Conservation (phyloP, 2,888 invertebrate species). For the Allolobophora icterica region DNA sequence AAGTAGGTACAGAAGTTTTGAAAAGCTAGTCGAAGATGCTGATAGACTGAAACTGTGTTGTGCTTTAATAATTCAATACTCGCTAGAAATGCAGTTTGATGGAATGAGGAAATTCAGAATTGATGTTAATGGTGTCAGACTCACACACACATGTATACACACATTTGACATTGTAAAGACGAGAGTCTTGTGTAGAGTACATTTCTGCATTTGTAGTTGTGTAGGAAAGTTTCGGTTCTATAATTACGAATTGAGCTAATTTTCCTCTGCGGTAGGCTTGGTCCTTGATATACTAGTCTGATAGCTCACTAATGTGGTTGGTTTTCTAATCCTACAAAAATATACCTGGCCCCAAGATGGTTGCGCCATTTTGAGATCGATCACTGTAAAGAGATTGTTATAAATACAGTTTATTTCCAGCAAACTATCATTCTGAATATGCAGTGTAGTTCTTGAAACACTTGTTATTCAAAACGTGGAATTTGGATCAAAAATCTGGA, state of each 20-base stretch:
- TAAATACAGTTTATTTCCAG: background rate
- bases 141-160: background rate
- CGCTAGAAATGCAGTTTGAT: background rate
- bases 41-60: background rate
- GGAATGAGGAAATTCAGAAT: background rate
- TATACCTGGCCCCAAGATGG: background rate
- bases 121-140: background rate
- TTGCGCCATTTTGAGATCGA: background rate
- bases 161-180: background rate
- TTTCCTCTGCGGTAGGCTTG: background rate
- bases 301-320: background rate
- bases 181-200: background rate
- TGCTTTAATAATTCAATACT: background rate
- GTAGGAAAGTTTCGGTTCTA: background rate
- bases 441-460: no score
- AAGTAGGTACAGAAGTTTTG: background rate
- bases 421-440: no score
- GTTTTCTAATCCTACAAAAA: background rate
- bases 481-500: no score
- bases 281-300: background rate
- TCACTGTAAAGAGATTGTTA: background rate
- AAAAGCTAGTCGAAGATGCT: background rate
- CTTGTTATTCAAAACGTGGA: background rate
- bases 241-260: slow-evolving; percentile 1
- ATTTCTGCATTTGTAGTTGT: background rate